These are phyloP conservation scores for Diabrotica virgifera DNA, from an alignment of 1,140 invertebrate species.

Conservation along the genomic window DNA sequence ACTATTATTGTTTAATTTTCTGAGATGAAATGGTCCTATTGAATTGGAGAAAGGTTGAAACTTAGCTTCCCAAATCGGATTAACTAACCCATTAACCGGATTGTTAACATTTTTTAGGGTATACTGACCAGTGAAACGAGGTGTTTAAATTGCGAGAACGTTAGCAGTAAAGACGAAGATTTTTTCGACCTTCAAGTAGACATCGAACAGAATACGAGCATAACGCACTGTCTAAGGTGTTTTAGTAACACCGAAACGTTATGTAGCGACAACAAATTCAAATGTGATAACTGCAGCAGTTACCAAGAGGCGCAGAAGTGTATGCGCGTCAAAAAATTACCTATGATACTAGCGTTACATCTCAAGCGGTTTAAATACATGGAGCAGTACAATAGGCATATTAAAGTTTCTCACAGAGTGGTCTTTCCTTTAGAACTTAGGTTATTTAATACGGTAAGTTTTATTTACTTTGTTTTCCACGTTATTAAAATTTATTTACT, in stretches of 20 bases:
- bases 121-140: slow-evolving; percentile 98
- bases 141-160: slow-evolving; percentile 99
- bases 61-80: too few species aligned
- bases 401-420: slow-evolving; percentile 98
- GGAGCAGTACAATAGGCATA: slow-evolving; percentile 97
- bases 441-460: slow-evolving; percentile 93
- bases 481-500: too few species aligned
- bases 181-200: slow-evolving; percentile 99
- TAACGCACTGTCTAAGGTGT: slow-evolving; percentile 95
- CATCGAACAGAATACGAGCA: slow-evolving; percentile 98
- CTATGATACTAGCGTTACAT: slow-evolving; percentile 96
- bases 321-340: slow-evolving; percentile 97
- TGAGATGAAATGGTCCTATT: too few species aligned
- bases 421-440: slow-evolving; percentile 97
- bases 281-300: slow-evolving; percentile 97
- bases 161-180: slow-evolving; percentile 99
- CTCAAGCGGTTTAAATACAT: slow-evolving; percentile 99
- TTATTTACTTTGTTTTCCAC: background rate
- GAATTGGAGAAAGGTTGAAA: too few species aligned
- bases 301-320: slow-evolving; percentile 98
- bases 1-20: too few species aligned
- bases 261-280: slow-evolving; percentile 99
- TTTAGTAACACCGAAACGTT: slow-evolving; percentile 98
- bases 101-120: slow-evolving; percentile 54
- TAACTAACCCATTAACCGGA: background rate